phyloP scores from a whole-genome alignment of 2,113 vertebrate species.

The Prietella phreatophila region DNA sequence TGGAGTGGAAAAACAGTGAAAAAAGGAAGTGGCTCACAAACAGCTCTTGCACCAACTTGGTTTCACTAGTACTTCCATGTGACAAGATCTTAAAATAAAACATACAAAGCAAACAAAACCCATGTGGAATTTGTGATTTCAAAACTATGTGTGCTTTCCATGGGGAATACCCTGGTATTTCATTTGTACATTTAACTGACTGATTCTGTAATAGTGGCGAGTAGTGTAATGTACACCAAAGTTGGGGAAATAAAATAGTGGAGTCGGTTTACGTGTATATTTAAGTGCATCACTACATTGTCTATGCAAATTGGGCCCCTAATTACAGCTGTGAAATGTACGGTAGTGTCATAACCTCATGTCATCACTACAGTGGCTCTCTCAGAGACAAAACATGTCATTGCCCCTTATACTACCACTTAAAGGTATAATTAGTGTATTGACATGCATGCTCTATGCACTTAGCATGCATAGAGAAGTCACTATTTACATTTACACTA shows the following conservation, averaged over 20 bases:
- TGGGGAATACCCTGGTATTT: background rate
- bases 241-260: background rate
- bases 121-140: no score
- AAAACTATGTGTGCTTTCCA: background rate
- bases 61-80: background rate
- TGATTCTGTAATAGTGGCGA: background rate
- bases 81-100: background rate
- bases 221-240: background rate
- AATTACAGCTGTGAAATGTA: no score
- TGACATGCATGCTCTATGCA: no score
- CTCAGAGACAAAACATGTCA: background rate
- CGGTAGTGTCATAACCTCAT: background rate
- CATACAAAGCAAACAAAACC: background rate
- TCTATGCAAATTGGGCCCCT: no score
- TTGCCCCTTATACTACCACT: background rate
- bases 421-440: background rate
- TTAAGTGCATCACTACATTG: no score
- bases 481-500: no score
- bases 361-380: no score
- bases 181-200: background rate
- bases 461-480: no score
- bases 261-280: background rate
- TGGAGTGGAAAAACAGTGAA: no score
- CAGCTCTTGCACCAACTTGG: background rate
- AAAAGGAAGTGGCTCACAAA: constrained; percentile 12